phyloP scores from a whole-genome alignment of 2,888 invertebrate species.

The Hemicrepidius hirtus region DNA sequence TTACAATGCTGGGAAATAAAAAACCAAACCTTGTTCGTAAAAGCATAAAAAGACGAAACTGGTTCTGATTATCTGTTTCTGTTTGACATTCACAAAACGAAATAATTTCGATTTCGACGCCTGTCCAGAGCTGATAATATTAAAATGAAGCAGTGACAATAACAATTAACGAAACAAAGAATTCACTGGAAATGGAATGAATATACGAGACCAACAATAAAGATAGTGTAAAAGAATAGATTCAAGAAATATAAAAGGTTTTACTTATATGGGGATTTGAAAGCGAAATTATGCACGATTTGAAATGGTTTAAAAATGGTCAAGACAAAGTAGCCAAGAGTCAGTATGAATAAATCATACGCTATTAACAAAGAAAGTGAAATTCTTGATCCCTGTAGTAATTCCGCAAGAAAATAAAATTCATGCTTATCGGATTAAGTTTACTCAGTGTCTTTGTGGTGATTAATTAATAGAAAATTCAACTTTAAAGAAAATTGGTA shows the following conservation, averaged over 20 bases:
- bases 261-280: slow-evolving; percentile 28
- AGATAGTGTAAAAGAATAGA: background rate
- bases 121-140: too few species aligned
- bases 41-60: too few species aligned
- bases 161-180: too few species aligned
- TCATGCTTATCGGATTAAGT: slow-evolving; percentile 18
- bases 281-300: slow-evolving; percentile 13
- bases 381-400: slow-evolving; percentile 26
- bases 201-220: too few species aligned
- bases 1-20: too few species aligned
- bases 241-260: background rate
- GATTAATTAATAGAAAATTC: slow-evolving; percentile 30
- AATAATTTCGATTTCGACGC: too few species aligned
- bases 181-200: too few species aligned
- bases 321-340: slow-evolving; percentile 26
- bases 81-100: too few species aligned
- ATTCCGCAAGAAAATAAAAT: slow-evolving; percentile 4
- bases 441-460: slow-evolving; percentile 20
- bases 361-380: slow-evolving; percentile 35
- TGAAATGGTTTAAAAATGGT: slow-evolving; percentile 1
- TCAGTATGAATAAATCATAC: slow-evolving; percentile 29
- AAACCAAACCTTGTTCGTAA: too few species aligned
- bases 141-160: too few species aligned
- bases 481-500: slow-evolving; percentile 27
- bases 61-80: too few species aligned